phyloP scores from a whole-genome alignment of 2,797 vertebrate genomes.

The Phyllotis vaccarum region DNA sequence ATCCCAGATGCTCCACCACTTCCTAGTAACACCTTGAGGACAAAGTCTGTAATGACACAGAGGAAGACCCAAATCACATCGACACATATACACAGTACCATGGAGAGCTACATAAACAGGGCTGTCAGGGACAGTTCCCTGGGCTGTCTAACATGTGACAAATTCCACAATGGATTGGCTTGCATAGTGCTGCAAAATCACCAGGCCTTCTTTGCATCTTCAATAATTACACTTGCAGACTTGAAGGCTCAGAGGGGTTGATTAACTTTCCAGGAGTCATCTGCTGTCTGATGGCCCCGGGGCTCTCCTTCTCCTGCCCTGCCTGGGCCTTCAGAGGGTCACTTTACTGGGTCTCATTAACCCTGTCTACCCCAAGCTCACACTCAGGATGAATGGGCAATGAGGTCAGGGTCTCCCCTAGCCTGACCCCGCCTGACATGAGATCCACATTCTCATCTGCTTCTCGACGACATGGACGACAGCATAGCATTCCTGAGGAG shows the following conservation, averaged over 20 bases:
- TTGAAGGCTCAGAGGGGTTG: conserved; percentile 46
- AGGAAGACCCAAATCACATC: too few relatives aligned
- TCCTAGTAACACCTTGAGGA: background rate
- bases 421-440: conserved; percentile 57
- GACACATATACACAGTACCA: background rate
- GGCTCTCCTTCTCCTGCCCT: background rate
- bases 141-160: background rate
- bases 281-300: background rate
- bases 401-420: background rate
- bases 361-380: background rate
- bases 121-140: background rate
- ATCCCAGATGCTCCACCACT: background rate
- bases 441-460: conserved; percentile 43
- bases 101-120: background rate
- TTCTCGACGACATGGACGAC: conserved; percentile 77
- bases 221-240: background rate
- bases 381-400: background rate
- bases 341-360: background rate
- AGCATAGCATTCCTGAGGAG: conserved; percentile 80
- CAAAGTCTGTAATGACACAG: background rate
- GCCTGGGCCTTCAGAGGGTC: background rate
- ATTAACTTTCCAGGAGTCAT: conserved; percentile 23
- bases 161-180: background rate
- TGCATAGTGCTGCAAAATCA: background rate
- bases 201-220: background rate